These are phyloP conservation scores for Noturus placidus DNA, from an alignment of 2,113 vertebrate species.

Conservation along the genomic window DNA sequence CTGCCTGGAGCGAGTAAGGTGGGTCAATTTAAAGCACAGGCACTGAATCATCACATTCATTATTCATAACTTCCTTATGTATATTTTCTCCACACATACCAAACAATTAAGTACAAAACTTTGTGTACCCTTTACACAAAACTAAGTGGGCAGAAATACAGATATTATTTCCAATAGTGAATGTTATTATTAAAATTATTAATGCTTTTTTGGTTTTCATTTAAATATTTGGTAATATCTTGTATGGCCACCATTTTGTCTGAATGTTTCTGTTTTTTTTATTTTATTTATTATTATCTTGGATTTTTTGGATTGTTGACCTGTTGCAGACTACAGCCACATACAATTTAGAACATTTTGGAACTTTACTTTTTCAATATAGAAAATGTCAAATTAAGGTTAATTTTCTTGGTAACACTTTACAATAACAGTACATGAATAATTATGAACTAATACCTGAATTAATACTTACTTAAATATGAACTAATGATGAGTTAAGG, in stretches of 20 bases:
- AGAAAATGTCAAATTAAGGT: neutral
- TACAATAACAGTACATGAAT: too few relatives aligned
- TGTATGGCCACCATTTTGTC: neutral
- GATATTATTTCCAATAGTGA: neutral
- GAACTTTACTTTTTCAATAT: neutral
- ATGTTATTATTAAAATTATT: neutral
- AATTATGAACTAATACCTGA: too few relatives aligned
- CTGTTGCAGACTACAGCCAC: neutral
- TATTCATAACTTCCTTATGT: neutral
- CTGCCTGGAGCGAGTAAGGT: conserved; percentile 89
- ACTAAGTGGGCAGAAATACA: neutral
- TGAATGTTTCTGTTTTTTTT: neutral
- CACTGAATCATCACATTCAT: neutral
- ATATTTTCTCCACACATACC: neutral
- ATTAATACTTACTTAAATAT: too few relatives aligned
- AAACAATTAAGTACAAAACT: neutral
- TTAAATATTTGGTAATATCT: neutral
- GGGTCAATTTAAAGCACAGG: conserved; percentile 29
- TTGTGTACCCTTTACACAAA: neutral
- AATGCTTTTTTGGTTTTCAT: neutral
- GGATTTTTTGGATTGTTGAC: neutral
- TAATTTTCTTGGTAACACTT: neutral
- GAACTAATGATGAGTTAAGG: too few relatives aligned
- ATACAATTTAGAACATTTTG: neutral
- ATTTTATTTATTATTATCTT: neutral